Evolutionary conservation across 2,797 vertebrate species (phyloP).

Genomic region (Protonibea diacanthus): DNA sequence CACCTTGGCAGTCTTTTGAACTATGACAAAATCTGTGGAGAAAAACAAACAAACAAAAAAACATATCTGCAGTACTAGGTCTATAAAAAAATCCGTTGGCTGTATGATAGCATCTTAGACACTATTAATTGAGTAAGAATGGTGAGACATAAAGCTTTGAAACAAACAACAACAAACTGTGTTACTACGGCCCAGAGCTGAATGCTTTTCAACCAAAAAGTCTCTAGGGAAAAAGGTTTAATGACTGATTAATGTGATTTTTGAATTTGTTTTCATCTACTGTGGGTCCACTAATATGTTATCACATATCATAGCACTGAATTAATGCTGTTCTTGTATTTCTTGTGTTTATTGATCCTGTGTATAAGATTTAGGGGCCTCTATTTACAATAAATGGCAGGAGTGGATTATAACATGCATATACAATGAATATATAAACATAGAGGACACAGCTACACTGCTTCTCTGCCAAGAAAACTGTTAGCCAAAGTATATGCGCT

Average conservation of each 20-base stretch:
- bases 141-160: neutral
- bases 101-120: neutral
- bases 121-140: neutral
- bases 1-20: neutral
- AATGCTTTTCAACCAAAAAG: neutral
- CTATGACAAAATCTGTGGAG: neutral
- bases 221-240: neutral
- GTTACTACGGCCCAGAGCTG: neutral
- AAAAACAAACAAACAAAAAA: neutral
- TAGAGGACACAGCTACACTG: too few relatives aligned
- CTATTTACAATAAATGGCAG: too few relatives aligned
- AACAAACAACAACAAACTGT: neutral
- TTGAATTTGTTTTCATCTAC: slow-evolving; percentile 8
- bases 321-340: neutral
- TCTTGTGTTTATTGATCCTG: neutral
- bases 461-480: too few relatives aligned
- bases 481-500: too few relatives aligned
- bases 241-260: neutral
- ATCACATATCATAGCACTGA: neutral
- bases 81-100: neutral
- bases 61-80: neutral
- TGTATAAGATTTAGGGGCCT: too few relatives aligned
- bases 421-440: too few relatives aligned
- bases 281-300: neutral
- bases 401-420: too few relatives aligned